Evolutionary conservation across 2,888 invertebrate genomes (phyloP).

Genomic region (Ecliptopera silaceata): DNA sequence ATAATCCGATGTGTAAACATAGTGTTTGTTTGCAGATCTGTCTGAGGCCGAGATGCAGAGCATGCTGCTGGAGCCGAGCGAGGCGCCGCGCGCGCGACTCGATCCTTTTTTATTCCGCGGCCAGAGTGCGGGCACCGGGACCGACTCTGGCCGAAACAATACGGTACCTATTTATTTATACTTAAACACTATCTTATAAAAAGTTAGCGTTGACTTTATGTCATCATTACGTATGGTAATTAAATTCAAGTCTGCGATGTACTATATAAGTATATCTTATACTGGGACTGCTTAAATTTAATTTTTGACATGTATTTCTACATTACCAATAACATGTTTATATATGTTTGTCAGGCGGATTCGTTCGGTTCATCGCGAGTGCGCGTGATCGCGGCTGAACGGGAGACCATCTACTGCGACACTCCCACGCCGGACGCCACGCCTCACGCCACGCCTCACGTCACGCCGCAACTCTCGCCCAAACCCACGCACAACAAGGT

Average conservation of each 20-base stretch:
- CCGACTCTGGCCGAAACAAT: constrained; percentile 61
- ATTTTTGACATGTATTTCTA: neutral
- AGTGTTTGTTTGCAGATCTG: constrained; percentile 36
- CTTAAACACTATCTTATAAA: too few species aligned
- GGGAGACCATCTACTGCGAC: constrained; percentile 52
- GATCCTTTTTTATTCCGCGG: constrained; percentile 76
- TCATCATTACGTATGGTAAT: too few species aligned
- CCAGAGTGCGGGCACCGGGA: constrained; percentile 72
- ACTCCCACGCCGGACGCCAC: constrained; percentile 20
- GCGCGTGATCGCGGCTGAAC: constrained; percentile 49
- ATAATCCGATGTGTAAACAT: too few species aligned
- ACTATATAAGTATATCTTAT: too few species aligned
- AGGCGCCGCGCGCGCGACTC: too few species aligned
- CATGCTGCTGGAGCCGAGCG: constrained; percentile 62
- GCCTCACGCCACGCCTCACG: constrained; percentile 8
- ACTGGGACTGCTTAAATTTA: neutral
- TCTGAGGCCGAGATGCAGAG: constrained; percentile 69
- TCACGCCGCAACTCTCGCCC: constrained; percentile 27
- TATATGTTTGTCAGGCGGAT: constrained; percentile 1
- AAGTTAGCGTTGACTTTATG: too few species aligned
- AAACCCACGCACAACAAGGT: constrained; percentile 26
- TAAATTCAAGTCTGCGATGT: too few species aligned
- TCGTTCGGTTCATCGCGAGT: constrained; percentile 62
- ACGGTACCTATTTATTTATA: neutral
- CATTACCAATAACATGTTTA: neutral